These are phyloP conservation scores for Holcopasites calliopsidis DNA, from an alignment of 1,140 invertebrate genomes.

Conservation along the genomic window DNA sequence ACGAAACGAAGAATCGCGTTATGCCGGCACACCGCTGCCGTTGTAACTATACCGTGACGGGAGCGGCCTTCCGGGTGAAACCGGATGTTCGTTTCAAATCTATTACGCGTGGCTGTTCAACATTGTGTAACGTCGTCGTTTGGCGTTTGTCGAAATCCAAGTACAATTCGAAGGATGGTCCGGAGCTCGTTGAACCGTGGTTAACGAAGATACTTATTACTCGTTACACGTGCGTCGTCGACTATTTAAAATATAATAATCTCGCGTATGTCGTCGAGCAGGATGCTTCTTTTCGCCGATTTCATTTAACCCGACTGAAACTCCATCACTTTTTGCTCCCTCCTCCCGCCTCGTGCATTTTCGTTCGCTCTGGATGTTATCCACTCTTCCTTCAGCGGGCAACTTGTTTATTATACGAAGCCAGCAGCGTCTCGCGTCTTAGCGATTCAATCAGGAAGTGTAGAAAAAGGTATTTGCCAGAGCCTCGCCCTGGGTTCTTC, in stretches of 20 bases:
- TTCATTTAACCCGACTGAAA: neutral
- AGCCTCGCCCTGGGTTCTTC: neutral
- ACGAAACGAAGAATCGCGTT: conserved; percentile 56
- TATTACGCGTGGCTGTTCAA: conserved; percentile 50
- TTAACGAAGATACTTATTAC: neutral
- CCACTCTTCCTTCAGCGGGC: neutral
- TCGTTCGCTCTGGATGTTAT: conserved; percentile 12
- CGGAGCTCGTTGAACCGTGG: neutral
- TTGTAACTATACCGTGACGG: conserved; percentile 69
- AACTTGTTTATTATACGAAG: conserved; percentile 25
- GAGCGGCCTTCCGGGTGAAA: conserved; percentile 77
- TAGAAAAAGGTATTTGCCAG: conserved; percentile 1
- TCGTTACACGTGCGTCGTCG: too few species aligned
- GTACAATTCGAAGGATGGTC: conserved; percentile 11
- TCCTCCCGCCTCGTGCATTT: neutral
- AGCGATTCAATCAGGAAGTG: conserved; percentile 36
- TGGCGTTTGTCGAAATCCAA: conserved; percentile 26
- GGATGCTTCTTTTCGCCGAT: neutral
- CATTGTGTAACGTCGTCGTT: conserved; percentile 11
- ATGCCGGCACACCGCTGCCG: conserved; percentile 50
- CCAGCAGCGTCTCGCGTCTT: conserved; percentile 21
- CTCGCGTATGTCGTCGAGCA: neutral
- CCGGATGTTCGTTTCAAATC: conserved; percentile 64
- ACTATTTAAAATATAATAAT: too few species aligned
- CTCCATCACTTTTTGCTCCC: neutral